Percentiles rank a stretch among this genome's conserved stretches.
These are phyloP conservation scores for Tetanocera ferruginea DNA, from an alignment of 2,888 invertebrate genomes.

Conservation along the genomic window DNA sequence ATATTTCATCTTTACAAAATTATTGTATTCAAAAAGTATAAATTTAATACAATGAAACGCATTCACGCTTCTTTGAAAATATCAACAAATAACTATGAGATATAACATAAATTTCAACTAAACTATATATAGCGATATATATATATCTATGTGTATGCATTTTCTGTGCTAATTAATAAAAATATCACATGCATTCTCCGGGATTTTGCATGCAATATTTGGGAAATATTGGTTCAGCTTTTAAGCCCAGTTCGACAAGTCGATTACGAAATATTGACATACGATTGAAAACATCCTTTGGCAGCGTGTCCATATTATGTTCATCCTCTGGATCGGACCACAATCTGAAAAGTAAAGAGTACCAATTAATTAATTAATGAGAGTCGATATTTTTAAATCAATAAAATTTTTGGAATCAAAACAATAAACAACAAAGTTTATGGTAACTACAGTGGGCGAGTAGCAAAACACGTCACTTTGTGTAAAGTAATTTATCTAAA, in stretches of 20 bases:
- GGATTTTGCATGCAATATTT: slow-evolving; percentile 71
- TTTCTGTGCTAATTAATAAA: slow-evolving; percentile 53
- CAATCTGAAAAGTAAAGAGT: slow-evolving; percentile 53
- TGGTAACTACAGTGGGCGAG: no score
- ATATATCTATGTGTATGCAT: background rate
- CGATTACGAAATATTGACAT: slow-evolving; percentile 70
- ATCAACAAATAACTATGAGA: background rate
- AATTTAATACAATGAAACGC: background rate
- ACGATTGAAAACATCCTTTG: slow-evolving; percentile 68
- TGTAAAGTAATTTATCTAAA: no score
- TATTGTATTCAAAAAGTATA: background rate
- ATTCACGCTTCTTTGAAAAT: background rate
- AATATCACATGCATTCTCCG: slow-evolving; percentile 70
- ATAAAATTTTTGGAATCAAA: background rate
- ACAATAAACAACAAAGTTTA: background rate
- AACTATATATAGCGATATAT: background rate
- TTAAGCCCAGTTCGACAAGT: slow-evolving; percentile 67
- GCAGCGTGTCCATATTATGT: slow-evolving; percentile 66
- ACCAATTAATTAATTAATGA: background rate
- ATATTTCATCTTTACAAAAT: background rate
- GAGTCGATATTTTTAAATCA: background rate
- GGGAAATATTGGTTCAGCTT: slow-evolving; percentile 69
- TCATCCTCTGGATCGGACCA: slow-evolving; percentile 70
- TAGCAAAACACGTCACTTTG: no score
- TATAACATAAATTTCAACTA: background rate